Evolutionary conservation across 2,113 vertebrate genomes (phyloP).

Genomic region (Pholis gunnellus): DNA sequence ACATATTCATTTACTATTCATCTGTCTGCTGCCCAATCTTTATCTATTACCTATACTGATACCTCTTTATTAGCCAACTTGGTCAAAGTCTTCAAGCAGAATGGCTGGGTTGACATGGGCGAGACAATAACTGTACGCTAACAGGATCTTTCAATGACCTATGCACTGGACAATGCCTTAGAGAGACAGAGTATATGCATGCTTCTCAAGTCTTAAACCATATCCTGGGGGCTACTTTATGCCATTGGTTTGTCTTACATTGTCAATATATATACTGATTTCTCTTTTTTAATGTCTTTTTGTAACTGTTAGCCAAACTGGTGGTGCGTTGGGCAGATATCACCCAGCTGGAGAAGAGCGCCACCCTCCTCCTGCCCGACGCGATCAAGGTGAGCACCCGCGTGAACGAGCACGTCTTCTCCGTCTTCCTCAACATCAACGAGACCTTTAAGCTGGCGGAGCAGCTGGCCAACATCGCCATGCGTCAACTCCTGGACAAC

Average conservation of each 20-base stretch:
- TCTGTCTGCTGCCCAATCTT: background rate
- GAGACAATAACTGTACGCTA: background rate
- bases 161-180: background rate
- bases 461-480: constrained; percentile 98
- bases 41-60: background rate
- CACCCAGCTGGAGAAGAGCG: constrained; percentile 96
- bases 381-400: constrained; percentile 96
- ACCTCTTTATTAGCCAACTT: background rate
- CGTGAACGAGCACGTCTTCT: constrained; percentile 92
- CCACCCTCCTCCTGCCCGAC: constrained; percentile 93
- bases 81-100: background rate
- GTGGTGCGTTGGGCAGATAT: constrained; percentile 98
- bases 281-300: background rate
- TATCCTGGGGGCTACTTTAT: background rate
- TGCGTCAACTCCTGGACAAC: constrained; percentile 97
- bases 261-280: background rate
- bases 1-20: background rate
- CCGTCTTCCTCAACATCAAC: constrained; percentile 96
- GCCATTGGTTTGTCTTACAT: background rate
- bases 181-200: background rate
- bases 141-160: background rate
- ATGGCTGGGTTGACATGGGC: background rate
- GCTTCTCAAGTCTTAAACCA: background rate
- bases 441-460: constrained; percentile 99
- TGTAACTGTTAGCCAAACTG: constrained; percentile 87